These are phyloP conservation scores for Temnothorax rugatulus DNA, from an alignment of 2,888 invertebrate genomes.

Conservation along the genomic window DNA sequence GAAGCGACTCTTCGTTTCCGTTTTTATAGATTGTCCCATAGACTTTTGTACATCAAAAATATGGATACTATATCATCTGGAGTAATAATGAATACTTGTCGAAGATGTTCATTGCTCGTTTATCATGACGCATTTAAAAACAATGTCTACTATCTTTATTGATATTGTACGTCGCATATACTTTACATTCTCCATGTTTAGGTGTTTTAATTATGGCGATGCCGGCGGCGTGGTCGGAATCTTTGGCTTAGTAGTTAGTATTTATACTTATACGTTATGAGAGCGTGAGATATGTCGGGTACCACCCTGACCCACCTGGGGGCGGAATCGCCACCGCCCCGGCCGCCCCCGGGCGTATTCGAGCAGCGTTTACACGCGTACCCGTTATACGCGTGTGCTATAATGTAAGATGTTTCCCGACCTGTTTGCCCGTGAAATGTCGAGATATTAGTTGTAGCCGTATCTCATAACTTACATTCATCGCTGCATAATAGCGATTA, in stretches of 20 bases:
- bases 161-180: background rate
- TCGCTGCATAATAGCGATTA: background rate
- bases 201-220: constrained; percentile 25
- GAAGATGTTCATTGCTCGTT: background rate
- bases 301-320: constrained; percentile 85
- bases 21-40: background rate
- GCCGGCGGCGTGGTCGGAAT: background rate
- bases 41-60: background rate
- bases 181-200: background rate
- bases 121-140: background rate
- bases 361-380: constrained; percentile 78
- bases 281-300: constrained; percentile 75
- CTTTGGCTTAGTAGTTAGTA: constrained; percentile 65
- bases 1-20: background rate
- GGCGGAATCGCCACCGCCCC: constrained; percentile 86
- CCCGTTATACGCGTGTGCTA: constrained; percentile 48
- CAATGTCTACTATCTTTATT: background rate
- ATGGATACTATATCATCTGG: background rate
- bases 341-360: constrained; percentile 85
- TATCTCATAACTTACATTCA: background rate
- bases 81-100: background rate
- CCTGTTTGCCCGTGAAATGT: constrained; percentile 34
- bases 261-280: constrained; percentile 72
- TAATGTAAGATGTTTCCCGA: constrained; percentile 56
- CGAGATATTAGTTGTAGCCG: background rate